phyloP scores from a whole-genome alignment of 2,888 invertebrate genomes.

The Embidobia sp. region DNA sequence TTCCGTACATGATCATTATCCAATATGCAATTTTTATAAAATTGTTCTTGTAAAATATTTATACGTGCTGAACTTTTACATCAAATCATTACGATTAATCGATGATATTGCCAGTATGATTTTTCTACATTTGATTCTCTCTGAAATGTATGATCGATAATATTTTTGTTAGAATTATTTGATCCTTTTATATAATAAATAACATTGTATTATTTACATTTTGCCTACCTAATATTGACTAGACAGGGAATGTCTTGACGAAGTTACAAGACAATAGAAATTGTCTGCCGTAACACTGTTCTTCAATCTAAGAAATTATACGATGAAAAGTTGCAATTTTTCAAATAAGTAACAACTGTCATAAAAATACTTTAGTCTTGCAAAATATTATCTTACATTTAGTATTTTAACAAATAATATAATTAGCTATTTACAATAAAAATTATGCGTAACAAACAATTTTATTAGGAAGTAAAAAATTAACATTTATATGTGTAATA shows the following conservation, averaged over 20 bases:
- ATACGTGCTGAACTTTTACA: not conserved
- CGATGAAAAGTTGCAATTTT: slow-evolving; percentile 2
- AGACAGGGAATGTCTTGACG: slow-evolving; percentile 77
- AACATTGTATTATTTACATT: slow-evolving; percentile 71
- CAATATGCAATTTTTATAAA: slow-evolving; percentile 6
- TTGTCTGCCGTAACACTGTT: not conserved
- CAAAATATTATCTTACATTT: slow-evolving; percentile 40
- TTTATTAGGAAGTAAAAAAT: slow-evolving; percentile 1
- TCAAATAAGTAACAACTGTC: slow-evolving; percentile 28
- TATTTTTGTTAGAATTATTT: slow-evolving; percentile 21
- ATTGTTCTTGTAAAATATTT: slow-evolving; percentile 14
- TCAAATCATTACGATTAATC: not conserved
- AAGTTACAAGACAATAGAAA: slow-evolving; percentile 12
- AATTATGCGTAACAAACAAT: slow-evolving; percentile 33
- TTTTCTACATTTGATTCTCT: no score
- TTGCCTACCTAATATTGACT: slow-evolving; percentile 80
- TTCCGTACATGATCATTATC: not conserved
- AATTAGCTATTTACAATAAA: slow-evolving; percentile 37
- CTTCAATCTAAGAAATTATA: slow-evolving; percentile 6
- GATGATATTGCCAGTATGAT: no score
- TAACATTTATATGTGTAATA: slow-evolving; percentile 18
- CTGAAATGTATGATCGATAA: no score
- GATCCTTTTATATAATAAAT: slow-evolving; percentile 27
- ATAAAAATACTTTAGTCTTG: slow-evolving; percentile 25
- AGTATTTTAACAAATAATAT: slow-evolving; percentile 36